Base-by-base conservation (phyloP, 1,140 invertebrate genomes). In the Andrena cerasifolii region DNA sequence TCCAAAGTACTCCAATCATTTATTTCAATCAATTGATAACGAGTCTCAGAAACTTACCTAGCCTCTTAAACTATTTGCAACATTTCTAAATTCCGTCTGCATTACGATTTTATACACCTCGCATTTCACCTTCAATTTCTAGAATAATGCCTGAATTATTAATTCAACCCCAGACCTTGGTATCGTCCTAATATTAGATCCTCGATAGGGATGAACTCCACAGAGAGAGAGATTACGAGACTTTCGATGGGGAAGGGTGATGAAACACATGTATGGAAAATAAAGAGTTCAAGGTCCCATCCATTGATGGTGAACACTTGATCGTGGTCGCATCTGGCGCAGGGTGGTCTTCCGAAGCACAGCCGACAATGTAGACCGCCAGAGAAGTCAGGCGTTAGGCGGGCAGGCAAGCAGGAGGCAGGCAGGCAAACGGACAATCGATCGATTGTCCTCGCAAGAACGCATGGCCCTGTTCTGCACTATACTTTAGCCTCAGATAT, bases 401-500 rank as follows among this genome's bases (percentile, higher is more conserved):
- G 62, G 73, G 28, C 21, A n/a, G 40, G 14, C 43, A 33, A 5
- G 76, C 70, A 78, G 65, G 47, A 78, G 65, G 47, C 76, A 68
- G 76, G 74, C 80, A 70, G 81, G 81, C 81, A 83, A 79, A 74
- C 62, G 61, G 71, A 59, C 71, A 67, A 84, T 78, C 83, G 82
- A 85, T 85, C 83, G 83, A 81, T 84, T 62, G 82, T 77, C 82
- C 82, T 81, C 83, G 78, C 73, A 84, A 72, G 83, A 85, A 85
- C 82, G 82, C 82, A 79, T 83, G 80, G 82, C 80, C 76, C 82
- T 82, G 80, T 83, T 83, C 76, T 72, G 51, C 58, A 49, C 80
- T 75, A 71, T 83, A 65, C 82, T 82, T 82, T 51, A 80, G 63
- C 51, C 36, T 70, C 53, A 49, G 80, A 72, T 83, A 83, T 83